Evolutionary conservation across 2,888 invertebrate genomes (phyloP), one percentile per base, ranked within the genome.

Genomic region (Athetis lepigone): DNA sequence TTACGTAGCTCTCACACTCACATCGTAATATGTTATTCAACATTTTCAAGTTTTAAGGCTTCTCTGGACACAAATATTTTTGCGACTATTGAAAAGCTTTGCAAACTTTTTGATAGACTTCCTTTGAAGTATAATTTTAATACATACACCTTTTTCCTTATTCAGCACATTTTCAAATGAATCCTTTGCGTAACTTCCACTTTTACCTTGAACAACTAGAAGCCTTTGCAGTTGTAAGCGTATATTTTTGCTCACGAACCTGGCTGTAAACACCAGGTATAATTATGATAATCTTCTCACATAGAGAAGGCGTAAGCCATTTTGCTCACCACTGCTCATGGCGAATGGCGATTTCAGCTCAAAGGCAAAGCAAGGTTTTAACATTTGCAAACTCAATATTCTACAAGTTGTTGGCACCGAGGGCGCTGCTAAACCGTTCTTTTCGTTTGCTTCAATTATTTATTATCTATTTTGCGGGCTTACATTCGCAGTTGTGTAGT

Each of bases 21-120:
- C n/a, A 40, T 13, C 61, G 19, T 37, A 42, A 29, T 42, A n/a
- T 46, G 25, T 50, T 47, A 46, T 51, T 43, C 36, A 62, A 54
- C 55, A 50, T 56, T 64, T 51, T 23, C 40, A 56, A 21, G 37
- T 40, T 56, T 33, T n/a, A 45, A 23, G 46, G 37, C 27, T 52
- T 70, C 57, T 27, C 16, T 11, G 19, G 16, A 25, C 42, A 6
- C 39, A 11, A 23, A 13, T 33, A 13, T 33, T 13, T 13, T 19
- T 36, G 16, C 2, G 19, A 40, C 55, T 40, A 23, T 57, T 33
- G 51, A 47, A 64, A 69, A 46, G 13, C 23, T 47, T 3, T 13
- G 13, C 39, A 21, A 69, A 63, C 27, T 63, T 39, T 61, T 45
- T 69, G 46, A 50, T 45, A 25, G 69, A 47, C 57, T 69, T 64